Percentiles rank a stretch among this genome's conserved stretches.
These are phyloP conservation scores for Muntiacus reevesi DNA, from an alignment of 2,113 vertebrate genomes.

Conservation along the genomic window DNA sequence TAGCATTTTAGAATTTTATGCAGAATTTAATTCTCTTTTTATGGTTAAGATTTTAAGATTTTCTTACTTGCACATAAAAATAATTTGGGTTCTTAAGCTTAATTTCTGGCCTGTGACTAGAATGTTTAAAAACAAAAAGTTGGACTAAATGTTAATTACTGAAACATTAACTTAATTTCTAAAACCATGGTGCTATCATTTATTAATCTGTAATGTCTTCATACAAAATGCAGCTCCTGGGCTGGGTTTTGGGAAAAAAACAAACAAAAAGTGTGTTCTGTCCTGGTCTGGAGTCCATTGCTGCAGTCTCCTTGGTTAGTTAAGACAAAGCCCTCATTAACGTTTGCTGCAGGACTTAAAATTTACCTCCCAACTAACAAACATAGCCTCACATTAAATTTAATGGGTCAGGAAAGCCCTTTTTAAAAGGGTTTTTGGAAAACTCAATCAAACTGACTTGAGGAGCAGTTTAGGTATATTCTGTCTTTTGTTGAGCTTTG, in stretches of 20 bases:
- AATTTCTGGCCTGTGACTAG: conserved; percentile 93
- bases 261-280: conserved; percentile 82
- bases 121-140: conserved; percentile 90
- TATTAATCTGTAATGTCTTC: conserved; percentile 91
- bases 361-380: conserved; percentile 90
- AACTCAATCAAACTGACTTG: conserved; percentile 85
- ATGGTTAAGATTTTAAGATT: conserved; percentile 96
- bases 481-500: conserved; percentile 80
- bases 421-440: conserved; percentile 79
- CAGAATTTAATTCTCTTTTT: conserved; percentile 92
- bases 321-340: conserved; percentile 89
- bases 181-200: conserved; percentile 97
- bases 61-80: conserved; percentile 96
- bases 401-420: conserved; percentile 83
- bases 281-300: conserved; percentile 83
- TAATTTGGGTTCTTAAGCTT: conserved; percentile 93
- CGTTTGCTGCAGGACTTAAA: conserved; percentile 90
- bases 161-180: conserved; percentile 91
- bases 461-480: conserved; percentile 84
- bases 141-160: conserved; percentile 93
- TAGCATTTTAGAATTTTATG: conserved; percentile 94
- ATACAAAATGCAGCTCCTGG: conserved; percentile 91
- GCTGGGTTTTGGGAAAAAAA: conserved; percentile 84
- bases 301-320: conserved; percentile 89
- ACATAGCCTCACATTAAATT: conserved; percentile 83